phyloP scores from a whole-genome alignment of 2,888 invertebrate genomes.

The Gastrophysa polygoni region DNA sequence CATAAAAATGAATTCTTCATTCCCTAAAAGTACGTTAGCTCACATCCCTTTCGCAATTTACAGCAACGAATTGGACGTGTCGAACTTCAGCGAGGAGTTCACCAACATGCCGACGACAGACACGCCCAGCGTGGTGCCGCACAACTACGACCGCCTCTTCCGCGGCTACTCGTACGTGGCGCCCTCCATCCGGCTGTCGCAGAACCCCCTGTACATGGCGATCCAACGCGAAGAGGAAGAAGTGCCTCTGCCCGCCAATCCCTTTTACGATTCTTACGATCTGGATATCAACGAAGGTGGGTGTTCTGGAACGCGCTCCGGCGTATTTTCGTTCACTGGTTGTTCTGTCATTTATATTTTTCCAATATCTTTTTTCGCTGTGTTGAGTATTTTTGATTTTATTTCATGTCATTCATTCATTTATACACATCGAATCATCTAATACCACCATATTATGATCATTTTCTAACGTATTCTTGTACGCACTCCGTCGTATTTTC shows the following conservation, averaged over 20 bases:
- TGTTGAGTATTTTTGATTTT: no score
- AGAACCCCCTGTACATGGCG: constrained; percentile 77
- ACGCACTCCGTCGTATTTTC: no score
- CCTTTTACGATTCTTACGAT: constrained; percentile 85
- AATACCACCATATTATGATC: no score
- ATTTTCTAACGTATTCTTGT: no score
- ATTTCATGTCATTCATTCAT: no score
- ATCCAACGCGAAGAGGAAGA: constrained; percentile 56
- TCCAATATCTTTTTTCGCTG: no score
- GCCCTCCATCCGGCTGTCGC: constrained; percentile 85
- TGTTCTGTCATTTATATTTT: no score
- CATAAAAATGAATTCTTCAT: no score
- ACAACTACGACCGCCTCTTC: constrained; percentile 85
- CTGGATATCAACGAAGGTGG: constrained; percentile 71
- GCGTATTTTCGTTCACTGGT: no score
- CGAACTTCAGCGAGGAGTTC: constrained; percentile 97
- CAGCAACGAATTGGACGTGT: constrained; percentile 85
- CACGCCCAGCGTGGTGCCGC: constrained; percentile 88
- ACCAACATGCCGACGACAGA: constrained; percentile 90
- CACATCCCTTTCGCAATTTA: constrained; percentile 31
- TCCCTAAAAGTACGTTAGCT: no score
- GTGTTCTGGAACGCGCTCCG: no score
- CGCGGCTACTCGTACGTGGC: constrained; percentile 95
- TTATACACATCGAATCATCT: no score
- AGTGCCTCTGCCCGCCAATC: constrained; percentile 65